Evolutionary conservation across 2,888 invertebrate species (phyloP).

Genomic region (Drosophila villosipedis): DNA sequence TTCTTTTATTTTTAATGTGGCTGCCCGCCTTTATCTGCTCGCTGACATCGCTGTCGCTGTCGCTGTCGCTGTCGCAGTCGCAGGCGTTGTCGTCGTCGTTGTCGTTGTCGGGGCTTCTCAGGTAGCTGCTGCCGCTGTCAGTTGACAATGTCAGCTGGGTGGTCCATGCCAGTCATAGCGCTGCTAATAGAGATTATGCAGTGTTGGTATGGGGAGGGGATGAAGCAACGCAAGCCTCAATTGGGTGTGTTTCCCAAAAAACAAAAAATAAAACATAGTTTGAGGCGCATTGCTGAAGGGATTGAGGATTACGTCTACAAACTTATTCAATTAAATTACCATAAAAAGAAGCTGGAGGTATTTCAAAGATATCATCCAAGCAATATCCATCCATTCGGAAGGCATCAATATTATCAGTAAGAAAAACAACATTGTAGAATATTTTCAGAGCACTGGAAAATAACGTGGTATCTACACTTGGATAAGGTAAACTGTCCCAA

Average conservation of each 20-base stretch:
- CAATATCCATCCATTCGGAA: neutral
- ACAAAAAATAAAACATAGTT: neutral
- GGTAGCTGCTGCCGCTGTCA: conserved; percentile 49
- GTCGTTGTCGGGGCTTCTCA: conserved; percentile 45
- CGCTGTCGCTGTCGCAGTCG: conserved; percentile 35
- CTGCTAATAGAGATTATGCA: conserved; percentile 71
- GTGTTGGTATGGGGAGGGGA: conserved; percentile 1
- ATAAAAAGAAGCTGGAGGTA: neutral
- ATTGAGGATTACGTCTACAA: neutral
- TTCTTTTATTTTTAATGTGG: conserved; percentile 47
- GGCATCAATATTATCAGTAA: neutral
- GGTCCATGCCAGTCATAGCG: conserved; percentile 64
- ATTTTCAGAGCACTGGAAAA: neutral
- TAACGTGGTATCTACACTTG: neutral
- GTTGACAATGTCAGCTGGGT: conserved; percentile 73
- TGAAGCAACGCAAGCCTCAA: conserved; percentile 5
- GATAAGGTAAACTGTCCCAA: neutral
- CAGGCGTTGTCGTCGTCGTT: neutral
- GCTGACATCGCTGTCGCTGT: conserved; percentile 68
- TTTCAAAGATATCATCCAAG: neutral
- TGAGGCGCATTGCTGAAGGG: neutral
- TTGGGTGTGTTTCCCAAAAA: conserved; percentile 2
- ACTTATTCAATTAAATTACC: neutral
- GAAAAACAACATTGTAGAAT: neutral
- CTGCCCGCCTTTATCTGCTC: conserved; percentile 65